Base-by-base conservation (phyloP, 2,113 vertebrate genomes). In the Gambusia holbrooki region DNA sequence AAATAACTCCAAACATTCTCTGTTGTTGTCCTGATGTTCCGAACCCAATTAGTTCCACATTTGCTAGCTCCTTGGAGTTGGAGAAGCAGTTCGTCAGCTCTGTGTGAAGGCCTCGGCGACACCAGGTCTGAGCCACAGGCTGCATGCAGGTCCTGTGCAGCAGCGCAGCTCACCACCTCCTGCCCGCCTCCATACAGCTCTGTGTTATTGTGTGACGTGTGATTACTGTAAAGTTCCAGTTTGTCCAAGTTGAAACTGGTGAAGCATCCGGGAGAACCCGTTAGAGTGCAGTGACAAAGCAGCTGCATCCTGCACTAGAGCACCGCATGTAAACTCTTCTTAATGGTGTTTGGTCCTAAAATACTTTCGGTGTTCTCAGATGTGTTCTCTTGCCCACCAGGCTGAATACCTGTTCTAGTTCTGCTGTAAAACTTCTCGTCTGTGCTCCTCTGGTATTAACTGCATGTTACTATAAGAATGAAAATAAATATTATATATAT, bases 371-470 rank as follows among this genome's bases (percentile, higher is more conserved):
- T 93, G 91, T 90, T 90, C 91, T 78, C 84, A 77, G 80, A 87
- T 80, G 74, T 85, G 81, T 87, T 77, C 81, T 77, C 78, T 69
- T 68, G 80, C 81, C 78, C 15, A 8, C 68, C 48, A 28, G 78
- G 79, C 84, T 81, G 70, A 88, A 73, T 89, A 90, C 85, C 89
- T 91, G 91, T 94, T 88, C 84, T 92, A 84, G 85, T 93, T 93
- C 87, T 92, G 62, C 91, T 92, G 92, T 94, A 91, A 91, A 74
- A 84, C 33, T 83, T 79, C 78, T 83, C 63, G 90, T 94, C 88
- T 93, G 94, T 94, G 92, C 73, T 92, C 92, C 88, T 92, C 91
- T 93, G 89, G 93, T 89, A 89, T 92, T 73, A 87, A 89, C 58
- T 93, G 95, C 94, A 95, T 95, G 95, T 94, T 91, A 85, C 75